phyloP scores from a whole-genome alignment of 2,888 invertebrate genomes.

The Brenthis hecate region DNA sequence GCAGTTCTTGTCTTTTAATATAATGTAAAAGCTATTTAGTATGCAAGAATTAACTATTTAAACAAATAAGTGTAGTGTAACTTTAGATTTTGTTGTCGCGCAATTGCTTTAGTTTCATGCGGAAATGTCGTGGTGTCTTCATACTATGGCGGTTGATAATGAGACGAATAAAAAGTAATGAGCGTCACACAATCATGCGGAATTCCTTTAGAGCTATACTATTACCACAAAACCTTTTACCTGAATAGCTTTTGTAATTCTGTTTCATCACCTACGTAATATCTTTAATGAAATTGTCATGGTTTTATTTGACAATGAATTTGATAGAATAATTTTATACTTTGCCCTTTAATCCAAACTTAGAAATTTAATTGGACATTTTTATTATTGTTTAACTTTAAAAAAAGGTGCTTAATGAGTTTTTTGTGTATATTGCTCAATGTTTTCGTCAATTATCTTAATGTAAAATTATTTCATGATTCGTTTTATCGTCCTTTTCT shows the following conservation, averaged over 20 bases:
- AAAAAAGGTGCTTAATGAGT: too few relatives aligned
- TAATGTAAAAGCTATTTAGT: too few relatives aligned
- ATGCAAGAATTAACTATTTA: not conserved
- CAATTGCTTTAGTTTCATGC: conserved; percentile 1
- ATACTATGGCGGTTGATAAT: conserved; percentile 35
- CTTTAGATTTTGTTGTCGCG: conserved; percentile 12
- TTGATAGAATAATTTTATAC: not conserved
- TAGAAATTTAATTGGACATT: too few relatives aligned
- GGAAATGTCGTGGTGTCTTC: conserved; percentile 7
- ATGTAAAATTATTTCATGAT: too few relatives aligned
- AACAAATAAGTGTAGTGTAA: conserved; percentile 2
- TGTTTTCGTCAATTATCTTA: too few relatives aligned
- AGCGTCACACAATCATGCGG: conserved; percentile 53
- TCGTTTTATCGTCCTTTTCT: too few relatives aligned
- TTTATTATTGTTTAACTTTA: too few relatives aligned
- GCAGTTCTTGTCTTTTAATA: too few relatives aligned
- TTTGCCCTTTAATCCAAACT: too few relatives aligned
- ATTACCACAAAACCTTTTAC: conserved; percentile 38
- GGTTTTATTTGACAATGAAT: conserved; percentile 17
- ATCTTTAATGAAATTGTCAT: conserved; percentile 34
- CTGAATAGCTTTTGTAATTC: conserved; percentile 37
- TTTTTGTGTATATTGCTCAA: too few relatives aligned
- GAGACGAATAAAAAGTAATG: conserved; percentile 58
- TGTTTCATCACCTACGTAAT: conserved; percentile 36
- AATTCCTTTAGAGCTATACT: conserved; percentile 48